A percentile compares a stretch with the other conserved stretches of the same genome.
Evolutionary conservation across 1,140 invertebrate species (phyloP).

Genomic region (Varroa destructor): DNA sequence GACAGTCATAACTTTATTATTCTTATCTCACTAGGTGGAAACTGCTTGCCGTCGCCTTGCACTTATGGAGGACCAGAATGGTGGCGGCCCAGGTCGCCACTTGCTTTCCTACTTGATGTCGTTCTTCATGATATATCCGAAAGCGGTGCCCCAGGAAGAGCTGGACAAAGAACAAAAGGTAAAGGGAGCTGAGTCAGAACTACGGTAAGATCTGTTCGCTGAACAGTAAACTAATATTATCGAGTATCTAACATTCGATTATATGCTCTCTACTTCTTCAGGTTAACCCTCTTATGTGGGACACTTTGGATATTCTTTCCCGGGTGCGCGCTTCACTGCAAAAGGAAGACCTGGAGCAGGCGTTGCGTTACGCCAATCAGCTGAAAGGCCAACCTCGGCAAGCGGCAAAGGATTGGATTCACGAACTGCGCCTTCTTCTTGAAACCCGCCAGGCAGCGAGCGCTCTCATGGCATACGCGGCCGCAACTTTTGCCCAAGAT

Average conservation of each 20-base stretch:
- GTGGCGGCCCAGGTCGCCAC: conserved; percentile 58
- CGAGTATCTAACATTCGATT: too few species aligned
- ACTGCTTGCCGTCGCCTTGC: conserved; percentile 52
- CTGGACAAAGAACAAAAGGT: conserved; percentile 34
- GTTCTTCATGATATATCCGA: conserved; percentile 43
- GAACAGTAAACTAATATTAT: too few species aligned
- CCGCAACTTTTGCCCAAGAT: conserved; percentile 39
- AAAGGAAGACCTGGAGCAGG: conserved; percentile 63
- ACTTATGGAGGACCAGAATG: conserved; percentile 61
- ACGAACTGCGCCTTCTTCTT: conserved; percentile 63
- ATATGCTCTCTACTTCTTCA: too few species aligned
- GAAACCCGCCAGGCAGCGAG: conserved; percentile 81
- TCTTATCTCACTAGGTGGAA: conserved; percentile 30
- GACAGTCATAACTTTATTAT: too few species aligned
- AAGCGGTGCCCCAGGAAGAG: conserved; percentile 39
- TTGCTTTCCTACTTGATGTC: conserved; percentile 74
- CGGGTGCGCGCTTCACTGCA: conserved; percentile 72
- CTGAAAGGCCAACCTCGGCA: conserved; percentile 64
- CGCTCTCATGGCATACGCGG: conserved; percentile 66
- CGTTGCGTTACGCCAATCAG: conserved; percentile 76
- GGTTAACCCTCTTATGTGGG: conserved; percentile 46
- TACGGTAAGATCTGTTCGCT: too few species aligned
- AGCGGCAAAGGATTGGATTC: conserved; percentile 72
- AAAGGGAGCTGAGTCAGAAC: conserved; percentile 37
- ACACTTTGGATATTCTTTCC: conserved; percentile 72